phyloP scores from a whole-genome alignment of 2,113 vertebrate genomes.

The Drymodes brunneopygia region DNA sequence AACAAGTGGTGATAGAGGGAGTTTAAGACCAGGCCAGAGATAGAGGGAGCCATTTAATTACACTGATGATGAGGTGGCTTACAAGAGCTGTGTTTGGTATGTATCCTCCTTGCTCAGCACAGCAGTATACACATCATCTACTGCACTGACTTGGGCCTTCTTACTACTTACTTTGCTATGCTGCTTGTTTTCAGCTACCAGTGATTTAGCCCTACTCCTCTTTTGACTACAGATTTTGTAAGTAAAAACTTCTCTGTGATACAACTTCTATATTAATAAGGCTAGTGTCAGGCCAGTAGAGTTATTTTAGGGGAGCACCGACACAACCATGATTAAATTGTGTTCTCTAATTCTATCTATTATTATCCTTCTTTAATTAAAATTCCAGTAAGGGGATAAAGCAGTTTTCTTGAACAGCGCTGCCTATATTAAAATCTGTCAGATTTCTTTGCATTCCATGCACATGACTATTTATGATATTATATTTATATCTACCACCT shows the following conservation, averaged over 20 bases:
- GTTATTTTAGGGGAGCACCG: neutral
- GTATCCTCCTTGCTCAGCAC: neutral
- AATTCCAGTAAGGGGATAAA: constrained; percentile 7
- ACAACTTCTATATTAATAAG: neutral
- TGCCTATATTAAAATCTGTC: neutral
- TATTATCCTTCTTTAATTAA: constrained; percentile 51
- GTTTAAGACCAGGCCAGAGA: neutral
- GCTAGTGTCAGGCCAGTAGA: neutral
- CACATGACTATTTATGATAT: neutral
- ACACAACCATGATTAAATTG: neutral
- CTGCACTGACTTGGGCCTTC: neutral
- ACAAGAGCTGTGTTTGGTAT: neutral
- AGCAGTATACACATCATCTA: neutral
- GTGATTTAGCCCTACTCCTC: neutral
- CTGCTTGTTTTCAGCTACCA: neutral
- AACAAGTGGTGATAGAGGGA: neutral
- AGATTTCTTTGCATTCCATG: neutral
- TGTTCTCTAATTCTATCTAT: neutral
- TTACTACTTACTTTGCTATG: neutral
- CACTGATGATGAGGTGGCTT: neutral
- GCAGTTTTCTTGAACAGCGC: neutral
- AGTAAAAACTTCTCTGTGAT: neutral
- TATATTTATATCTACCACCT: neutral
- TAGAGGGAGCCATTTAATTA: neutral
- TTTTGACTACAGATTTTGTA: neutral